phyloP scores from a whole-genome alignment of 2,888 invertebrate species.

The Callyntrura sp. region DNA sequence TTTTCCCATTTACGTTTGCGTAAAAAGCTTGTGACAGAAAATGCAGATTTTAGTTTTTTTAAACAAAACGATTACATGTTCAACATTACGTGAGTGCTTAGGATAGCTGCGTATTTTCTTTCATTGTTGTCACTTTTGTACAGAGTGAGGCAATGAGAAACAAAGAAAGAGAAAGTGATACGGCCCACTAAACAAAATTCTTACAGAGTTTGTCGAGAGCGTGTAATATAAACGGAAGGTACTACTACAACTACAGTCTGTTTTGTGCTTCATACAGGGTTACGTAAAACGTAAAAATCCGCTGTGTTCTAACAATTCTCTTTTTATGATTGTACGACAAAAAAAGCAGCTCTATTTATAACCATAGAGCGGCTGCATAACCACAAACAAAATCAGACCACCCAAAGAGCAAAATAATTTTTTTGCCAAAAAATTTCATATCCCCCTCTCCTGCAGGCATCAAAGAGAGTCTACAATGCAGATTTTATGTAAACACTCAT shows the following conservation, averaged over 20 bases:
- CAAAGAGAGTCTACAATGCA: too few relatives aligned
- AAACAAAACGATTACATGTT: constrained; percentile 23
- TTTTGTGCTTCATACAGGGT: too few relatives aligned
- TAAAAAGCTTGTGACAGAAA: neutral
- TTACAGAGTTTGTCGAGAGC: too few relatives aligned
- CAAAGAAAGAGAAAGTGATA: too few relatives aligned
- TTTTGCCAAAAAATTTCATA: constrained; percentile 38
- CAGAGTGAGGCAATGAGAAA: too few relatives aligned
- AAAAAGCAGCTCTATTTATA: neutral
- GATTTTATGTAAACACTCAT: too few relatives aligned
- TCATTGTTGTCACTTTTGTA: constrained; percentile 18
- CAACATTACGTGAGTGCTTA: neutral
- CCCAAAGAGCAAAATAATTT: constrained; percentile 20
- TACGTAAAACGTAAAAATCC: too few relatives aligned
- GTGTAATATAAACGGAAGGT: too few relatives aligned
- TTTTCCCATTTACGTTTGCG: neutral
- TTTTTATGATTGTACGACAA: constrained; percentile 15
- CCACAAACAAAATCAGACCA: neutral
- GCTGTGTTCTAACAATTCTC: too few relatives aligned
- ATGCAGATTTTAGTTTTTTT: neutral
- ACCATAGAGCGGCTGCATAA: neutral
- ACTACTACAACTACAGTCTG: too few relatives aligned
- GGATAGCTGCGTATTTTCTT: neutral
- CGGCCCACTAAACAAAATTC: too few relatives aligned
- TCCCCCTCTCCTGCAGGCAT: too few relatives aligned